A percentile compares a stretch with the other conserved stretches of the same genome.
Conservation (phyloP, 1,140 invertebrate genomes). For the Pseudomyrmex dendroicus region DNA sequence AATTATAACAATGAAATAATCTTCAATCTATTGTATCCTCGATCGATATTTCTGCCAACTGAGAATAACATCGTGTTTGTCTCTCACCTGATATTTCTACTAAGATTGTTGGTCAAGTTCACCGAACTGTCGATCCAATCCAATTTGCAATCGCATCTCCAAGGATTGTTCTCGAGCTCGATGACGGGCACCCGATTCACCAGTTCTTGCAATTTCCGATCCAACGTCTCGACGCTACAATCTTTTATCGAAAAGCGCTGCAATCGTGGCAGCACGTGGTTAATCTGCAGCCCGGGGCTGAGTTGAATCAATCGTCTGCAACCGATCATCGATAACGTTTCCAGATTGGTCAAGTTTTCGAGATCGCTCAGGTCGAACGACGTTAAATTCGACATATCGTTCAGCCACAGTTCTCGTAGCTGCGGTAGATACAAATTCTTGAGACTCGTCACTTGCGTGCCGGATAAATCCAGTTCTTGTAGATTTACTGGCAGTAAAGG, state of each 20-base stretch:
- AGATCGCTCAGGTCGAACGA: constrained; percentile 79
- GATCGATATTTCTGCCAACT: constrained; percentile 28
- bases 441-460: constrained; percentile 75
- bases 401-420: constrained; percentile 74
- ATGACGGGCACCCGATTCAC: constrained; percentile 77
- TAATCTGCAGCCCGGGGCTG: constrained; percentile 69
- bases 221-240: constrained; percentile 75
- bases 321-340: constrained; percentile 74
- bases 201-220: constrained; percentile 75
- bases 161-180: constrained; percentile 83
- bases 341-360: constrained; percentile 78
- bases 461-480: constrained; percentile 78
- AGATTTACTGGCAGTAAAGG: constrained; percentile 76
- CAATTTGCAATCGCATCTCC: constrained; percentile 83
- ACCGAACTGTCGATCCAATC: constrained; percentile 78
- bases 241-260: constrained; percentile 76
- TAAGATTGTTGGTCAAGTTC: constrained; percentile 74
- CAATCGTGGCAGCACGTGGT: constrained; percentile 75
- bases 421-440: constrained; percentile 74
- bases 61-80: neutral
- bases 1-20: neutral
- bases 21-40: neutral
- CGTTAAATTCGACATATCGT: constrained; percentile 78
- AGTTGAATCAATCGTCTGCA: constrained; percentile 68
- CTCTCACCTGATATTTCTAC: constrained; percentile 79